Evolutionary conservation across 1,140 invertebrate genomes (phyloP), one percentile per base, ranked within the genome.

Genomic region (Agrilus planipennis): DNA sequence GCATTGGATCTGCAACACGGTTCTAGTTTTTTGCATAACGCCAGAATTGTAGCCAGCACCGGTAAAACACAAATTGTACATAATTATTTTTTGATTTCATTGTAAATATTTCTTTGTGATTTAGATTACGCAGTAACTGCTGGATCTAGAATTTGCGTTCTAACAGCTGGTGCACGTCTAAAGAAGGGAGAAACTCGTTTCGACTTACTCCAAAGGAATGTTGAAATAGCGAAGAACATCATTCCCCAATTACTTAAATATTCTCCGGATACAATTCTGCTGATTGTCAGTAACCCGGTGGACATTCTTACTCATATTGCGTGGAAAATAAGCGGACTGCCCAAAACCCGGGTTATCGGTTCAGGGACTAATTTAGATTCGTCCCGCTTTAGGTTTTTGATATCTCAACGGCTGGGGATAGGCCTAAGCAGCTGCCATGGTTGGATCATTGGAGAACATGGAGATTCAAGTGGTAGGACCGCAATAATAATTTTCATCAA

Each of bases 291-390:
- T 37, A 92, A 91, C 61, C 88, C 88, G 36, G 86, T 90, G 7
- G 88, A 91, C 55, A 79, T 91, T 47, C 62, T 92, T 43, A 89
- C 86, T 9, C 90, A 89, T 53, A 83, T 90, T 17, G 78, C 87
- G 10, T 91, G 88, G 88, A 90, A 89, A 57, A 54, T 91, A 17
- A 88, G 84, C 44, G 87, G 88, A 2, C 64, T 91, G 43, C 86
- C 87, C 11, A 78, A 79, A 53, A 75, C 89, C 53, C 75, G 79
- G 18, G 82, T 92, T 10, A 83, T 92, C 54, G 88, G 88, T 19
- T 87, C 85, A 23, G 88, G 88, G 15, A 90, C 86, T 7, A 90
- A 90, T 65, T 67, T 92, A 27, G 88, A 92, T 61, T 87, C 86
- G 0, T 81, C 84, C 0, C 67, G 88, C 19, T 90, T 92, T 65